Base-by-base conservation (phyloP, 2,888 invertebrate genomes). In the Euzetes globulus region DNA sequence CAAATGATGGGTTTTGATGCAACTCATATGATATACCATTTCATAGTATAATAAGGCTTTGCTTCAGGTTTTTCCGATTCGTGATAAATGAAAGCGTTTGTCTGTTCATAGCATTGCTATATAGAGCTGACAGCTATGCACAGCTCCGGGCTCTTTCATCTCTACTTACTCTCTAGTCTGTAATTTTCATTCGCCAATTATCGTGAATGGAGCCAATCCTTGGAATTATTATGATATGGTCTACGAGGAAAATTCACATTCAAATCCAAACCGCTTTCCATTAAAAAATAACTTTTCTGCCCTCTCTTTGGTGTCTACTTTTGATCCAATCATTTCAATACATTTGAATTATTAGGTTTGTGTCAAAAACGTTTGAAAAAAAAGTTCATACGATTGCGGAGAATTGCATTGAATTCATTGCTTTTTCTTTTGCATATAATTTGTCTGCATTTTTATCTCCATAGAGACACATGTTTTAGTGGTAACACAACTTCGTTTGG, bases 1-100 rank as follows among this genome's bases (percentile, higher is more conserved):
- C 65, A 65, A 65, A 65, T 65, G 37, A 65, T 65, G 65, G 65
- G 65, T 65, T 63, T 65, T 65, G 65, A 65, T 65, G 65, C 19
- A 65, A 65, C 37, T 33, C 41, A 65, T 65, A 37, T 65, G 7
- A n/a, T 65, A 65, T 65, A 37, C 33, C 65, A 65, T 65, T 65
- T 37, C 65, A 65, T 65, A n/a, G 65, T 37, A 65, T 65, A 65
- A 37, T 60, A 37, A 33, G 37, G 65, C 37, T 19, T 33, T 37
- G 65, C 65, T 65, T 65, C 65, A 65, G 65, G 65, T 65, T 65
- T 65, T 65, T 65, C 65, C 65, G 65, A 65, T 65, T 65, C 65
- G 65, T 65, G 65, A 65, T 65, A 65, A 65, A 65, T 65, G 37
- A 65, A 65, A 65, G 65, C 65, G 1, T 65, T 63, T 63, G 11